These are phyloP conservation scores for Marmota flaviventris DNA, from an alignment of 2,113 vertebrate genomes.

Conservation along the genomic window DNA sequence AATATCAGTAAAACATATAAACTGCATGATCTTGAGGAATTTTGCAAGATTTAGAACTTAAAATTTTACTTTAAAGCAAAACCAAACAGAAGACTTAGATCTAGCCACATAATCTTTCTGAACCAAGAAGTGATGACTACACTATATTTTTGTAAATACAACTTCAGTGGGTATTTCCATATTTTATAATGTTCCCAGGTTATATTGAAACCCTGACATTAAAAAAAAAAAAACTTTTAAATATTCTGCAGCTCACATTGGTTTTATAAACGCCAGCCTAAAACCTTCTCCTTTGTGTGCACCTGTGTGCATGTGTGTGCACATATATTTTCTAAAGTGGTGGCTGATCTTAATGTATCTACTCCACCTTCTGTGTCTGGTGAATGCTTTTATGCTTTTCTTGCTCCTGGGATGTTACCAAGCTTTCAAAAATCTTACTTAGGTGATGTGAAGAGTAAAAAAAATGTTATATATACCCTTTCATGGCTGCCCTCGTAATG, in stretches of 20 bases:
- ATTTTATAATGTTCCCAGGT: neutral
- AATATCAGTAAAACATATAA: constrained; percentile 49
- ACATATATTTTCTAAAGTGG: constrained; percentile 72
- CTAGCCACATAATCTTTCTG: neutral
- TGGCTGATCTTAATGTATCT: constrained; percentile 78
- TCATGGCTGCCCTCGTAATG: constrained; percentile 71
- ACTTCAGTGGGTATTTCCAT: neutral
- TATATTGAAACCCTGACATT: neutral
- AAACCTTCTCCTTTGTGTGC: constrained; percentile 69
- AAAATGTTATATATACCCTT: constrained; percentile 78
- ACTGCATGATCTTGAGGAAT: constrained; percentile 33
- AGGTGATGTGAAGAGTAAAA: constrained; percentile 76
- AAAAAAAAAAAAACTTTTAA: neutral
- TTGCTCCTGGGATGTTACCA: constrained; percentile 77
- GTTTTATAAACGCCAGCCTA: constrained; percentile 66
- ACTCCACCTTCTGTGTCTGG: constrained; percentile 60
- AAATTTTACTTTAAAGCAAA: constrained; percentile 57
- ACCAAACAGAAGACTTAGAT: neutral
- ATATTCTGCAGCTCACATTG: constrained; percentile 28
- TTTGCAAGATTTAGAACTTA: constrained; percentile 31
- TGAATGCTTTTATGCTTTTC: constrained; percentile 82
- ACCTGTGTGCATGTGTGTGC: neutral
- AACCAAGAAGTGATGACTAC: constrained; percentile 3
- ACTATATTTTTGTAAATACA: neutral
- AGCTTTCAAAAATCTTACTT: constrained; percentile 81